Evolutionary conservation across 2,113 vertebrate genomes (phyloP).

Genomic region (Cyanistes caeruleus): DNA sequence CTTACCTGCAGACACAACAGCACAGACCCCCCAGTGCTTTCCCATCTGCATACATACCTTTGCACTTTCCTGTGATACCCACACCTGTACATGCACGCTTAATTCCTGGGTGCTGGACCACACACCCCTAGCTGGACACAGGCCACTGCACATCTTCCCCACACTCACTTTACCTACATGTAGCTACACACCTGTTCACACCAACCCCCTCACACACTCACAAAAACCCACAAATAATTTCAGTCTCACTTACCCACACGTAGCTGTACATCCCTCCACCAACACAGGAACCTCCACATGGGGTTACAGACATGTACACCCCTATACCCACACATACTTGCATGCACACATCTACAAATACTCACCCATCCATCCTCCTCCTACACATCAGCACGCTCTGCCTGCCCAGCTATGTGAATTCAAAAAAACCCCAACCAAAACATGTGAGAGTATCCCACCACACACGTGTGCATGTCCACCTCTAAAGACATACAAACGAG

Average conservation of each 20-base stretch:
- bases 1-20: neutral
- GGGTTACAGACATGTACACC: neutral
- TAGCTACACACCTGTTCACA: neutral
- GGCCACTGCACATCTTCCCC: neutral
- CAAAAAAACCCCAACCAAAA: neutral
- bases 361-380: no score
- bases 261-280: neutral
- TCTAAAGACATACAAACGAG: no score
- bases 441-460: fast-evolving
- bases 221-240: neutral
- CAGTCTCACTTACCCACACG: neutral
- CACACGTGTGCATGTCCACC: fast-evolving
- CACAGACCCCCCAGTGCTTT: neutral
- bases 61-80: neutral
- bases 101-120: fast-evolving
- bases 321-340: neutral
- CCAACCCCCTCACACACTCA: fast-evolving
- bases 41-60: neutral
- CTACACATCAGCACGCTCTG: no score
- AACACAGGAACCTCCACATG: fast-evolving
- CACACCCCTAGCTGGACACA: neutral
- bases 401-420: no score
- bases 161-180: no score
- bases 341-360: neutral
- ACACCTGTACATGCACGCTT: fast-evolving